Percentiles rank a stretch among this genome's conserved stretches.
Evolutionary conservation across 2,888 invertebrate species (phyloP).

Genomic region (Pyrrhosoma nymphula): DNA sequence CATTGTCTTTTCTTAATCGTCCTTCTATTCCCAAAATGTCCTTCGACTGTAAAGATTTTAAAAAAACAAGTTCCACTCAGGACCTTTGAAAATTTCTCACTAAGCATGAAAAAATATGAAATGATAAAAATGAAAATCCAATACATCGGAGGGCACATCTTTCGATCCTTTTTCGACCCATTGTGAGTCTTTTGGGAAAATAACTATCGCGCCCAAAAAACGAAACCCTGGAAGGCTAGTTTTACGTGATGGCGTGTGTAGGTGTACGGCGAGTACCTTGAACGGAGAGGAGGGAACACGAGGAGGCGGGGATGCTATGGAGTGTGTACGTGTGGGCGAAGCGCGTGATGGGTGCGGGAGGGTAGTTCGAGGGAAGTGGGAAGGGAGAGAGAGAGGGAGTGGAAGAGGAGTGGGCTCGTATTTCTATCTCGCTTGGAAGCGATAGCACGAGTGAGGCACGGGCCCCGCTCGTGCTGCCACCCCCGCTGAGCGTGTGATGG

Average conservation of each 20-base stretch:
- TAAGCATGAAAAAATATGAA: too few relatives aligned
- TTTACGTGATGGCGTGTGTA: background rate
- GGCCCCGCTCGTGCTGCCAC: conserved; percentile 62
- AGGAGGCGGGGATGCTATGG: background rate
- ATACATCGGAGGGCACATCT: too few relatives aligned
- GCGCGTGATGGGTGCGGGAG: background rate
- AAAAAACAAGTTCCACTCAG: too few relatives aligned
- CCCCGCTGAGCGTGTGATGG: conserved; percentile 41
- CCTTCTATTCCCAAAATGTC: too few relatives aligned
- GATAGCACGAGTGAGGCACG: conserved; percentile 60
- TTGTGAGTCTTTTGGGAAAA: too few relatives aligned
- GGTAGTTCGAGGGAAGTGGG: background rate
- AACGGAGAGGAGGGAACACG: background rate
- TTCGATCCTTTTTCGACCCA: too few relatives aligned
- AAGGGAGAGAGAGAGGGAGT: background rate
- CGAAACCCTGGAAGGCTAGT: background rate
- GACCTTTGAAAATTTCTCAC: too few relatives aligned
- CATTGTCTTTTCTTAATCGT: too few relatives aligned
- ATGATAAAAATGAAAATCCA: too few relatives aligned
- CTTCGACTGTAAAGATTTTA: too few relatives aligned
- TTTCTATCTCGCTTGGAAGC: conserved; percentile 12
- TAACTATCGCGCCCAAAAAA: background rate
- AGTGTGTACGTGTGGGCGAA: background rate
- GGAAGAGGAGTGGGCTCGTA: background rate
- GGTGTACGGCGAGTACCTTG: background rate